Evolutionary conservation across 2,113 vertebrate species (phyloP), one percentile per base, ranked within the genome.

Genomic region (Catharus bicknelli): DNA sequence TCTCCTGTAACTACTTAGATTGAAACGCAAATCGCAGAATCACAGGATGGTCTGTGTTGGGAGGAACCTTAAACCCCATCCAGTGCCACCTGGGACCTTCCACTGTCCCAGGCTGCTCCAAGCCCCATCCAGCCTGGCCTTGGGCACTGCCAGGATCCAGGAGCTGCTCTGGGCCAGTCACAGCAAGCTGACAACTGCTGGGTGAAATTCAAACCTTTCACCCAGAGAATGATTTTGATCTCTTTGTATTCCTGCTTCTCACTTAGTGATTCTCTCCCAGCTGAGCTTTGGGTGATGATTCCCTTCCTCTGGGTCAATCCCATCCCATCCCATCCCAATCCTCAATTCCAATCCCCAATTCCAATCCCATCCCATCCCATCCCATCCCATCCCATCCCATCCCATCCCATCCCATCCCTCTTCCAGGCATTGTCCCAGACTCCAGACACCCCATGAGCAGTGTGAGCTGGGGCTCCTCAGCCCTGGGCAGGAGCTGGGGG

Each of bases 381-480:
- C 47, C 45, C 42, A 5, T 43, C 42, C 38, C 42, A 43, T 47
- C 45, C 45, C 45, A 13, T 48, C 47, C 45, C 42, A 5, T 43
- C 42, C 38, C 42, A 43, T 47, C 45, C 45, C 45, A 36, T 18
- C 23, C 66, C 15, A 18, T 7, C 5, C 27, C 69, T 15, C 6
- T 27, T 26, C 36, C 45, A 80, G 51, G 66, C 79, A 9, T 1
- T 8, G 10, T 27, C 62, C 53, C 29, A 74, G 54, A 6, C 27
- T 20, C 30, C 29, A 63, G 58, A 3, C 51, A 2, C 2, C 3
- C 29, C 15, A 21, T 0, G 0, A 5, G 17, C 45, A 40, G 34
- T 1, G 36, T 4, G 17, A 1, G 3, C 55, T 16, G 38, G 25
- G 6, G 4, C 4, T 13, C 1, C 47, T 4, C 8, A 30, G 66